Base-by-base conservation (phyloP, 2,797 vertebrate species). In the Kryptolebias ocellatus region DNA sequence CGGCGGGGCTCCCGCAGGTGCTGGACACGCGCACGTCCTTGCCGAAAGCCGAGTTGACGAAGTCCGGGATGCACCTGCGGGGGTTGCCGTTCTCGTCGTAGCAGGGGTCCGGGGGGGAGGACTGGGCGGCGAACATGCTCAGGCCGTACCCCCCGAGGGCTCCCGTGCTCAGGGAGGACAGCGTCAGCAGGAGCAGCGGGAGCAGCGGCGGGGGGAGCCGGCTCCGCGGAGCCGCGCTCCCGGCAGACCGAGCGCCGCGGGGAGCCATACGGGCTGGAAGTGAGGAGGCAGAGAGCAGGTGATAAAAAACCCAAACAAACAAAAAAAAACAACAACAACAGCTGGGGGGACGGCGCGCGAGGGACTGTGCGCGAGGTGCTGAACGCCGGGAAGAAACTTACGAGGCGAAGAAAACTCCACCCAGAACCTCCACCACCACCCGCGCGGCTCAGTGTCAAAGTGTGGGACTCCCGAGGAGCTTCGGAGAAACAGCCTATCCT, bases 21-120 rank as follows among this genome's bases (percentile, higher is more conserved):
- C 96, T 98, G 78, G 97, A 97, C 49, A 95, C 97, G 75, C 95
- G 95, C 93, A 98, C 98, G 82, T 98, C 98, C 91, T 97, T 97
- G 0, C 97, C 98, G 75, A 99, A 99, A 29, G 98, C 97, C 18
- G 98, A 96, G 92, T 98, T 99, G 59, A 99, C 97, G 85, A 99
- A 99, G 90, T 99, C 98, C 1, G 97, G 98, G 92, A 99, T 99
- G 94, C 98, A 99, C 68, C 98, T 95, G 79, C 98, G 94, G 14
- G 97, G 95, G 92, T 96, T 95, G 62, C 96, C 96, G 90, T 96
- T 95, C 92, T 98, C 98, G 47, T 99, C 97, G 63, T 98, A 96
- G 90, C 98, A 99, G 15, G 98, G 98, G 74, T 98, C 97, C 1
- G 98, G 97, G 61, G 96, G 97, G 4, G 97, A 95, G 5, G 95